A percentile compares a stretch with the other conserved stretches of the same genome.
Evolutionary conservation across 2,113 vertebrate genomes (phyloP).

Genomic region (Sorex fumeus): DNA sequence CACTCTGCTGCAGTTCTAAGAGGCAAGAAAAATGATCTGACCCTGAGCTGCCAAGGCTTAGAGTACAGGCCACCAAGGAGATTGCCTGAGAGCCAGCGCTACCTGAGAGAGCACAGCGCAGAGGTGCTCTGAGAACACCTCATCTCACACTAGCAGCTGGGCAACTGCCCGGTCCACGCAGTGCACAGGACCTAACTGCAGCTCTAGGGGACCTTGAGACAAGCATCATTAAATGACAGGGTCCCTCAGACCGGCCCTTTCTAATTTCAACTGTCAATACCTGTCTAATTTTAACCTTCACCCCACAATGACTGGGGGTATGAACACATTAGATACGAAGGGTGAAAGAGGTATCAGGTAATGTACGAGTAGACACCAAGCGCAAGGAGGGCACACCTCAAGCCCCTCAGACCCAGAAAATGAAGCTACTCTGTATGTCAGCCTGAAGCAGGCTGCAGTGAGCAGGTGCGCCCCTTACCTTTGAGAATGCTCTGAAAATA

Average conservation of each 20-base stretch:
- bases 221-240: neutral
- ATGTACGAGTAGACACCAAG: neutral
- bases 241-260: neutral
- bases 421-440: rapidly evolving
- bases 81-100: neutral
- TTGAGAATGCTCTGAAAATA: conserved; percentile 92
- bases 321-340: neutral
- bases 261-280: neutral
- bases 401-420: neutral
- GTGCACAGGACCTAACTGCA: neutral
- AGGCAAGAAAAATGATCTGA: neutral
- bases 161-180: neutral
- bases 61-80: neutral
- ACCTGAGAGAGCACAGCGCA: neutral
- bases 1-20: neutral
- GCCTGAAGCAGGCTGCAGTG: neutral
- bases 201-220: neutral
- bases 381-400: rapidly evolving
- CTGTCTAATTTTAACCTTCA: neutral
- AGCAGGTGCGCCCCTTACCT: conserved; percentile 86
- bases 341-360: neutral
- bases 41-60: neutral
- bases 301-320: neutral
- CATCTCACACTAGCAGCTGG: neutral
- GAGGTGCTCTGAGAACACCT: neutral